Percentiles rank a stretch among this genome's conserved stretches.
phyloP scores from a whole-genome alignment of 2,888 invertebrate genomes.

The Odontocolon sp. region DNA sequence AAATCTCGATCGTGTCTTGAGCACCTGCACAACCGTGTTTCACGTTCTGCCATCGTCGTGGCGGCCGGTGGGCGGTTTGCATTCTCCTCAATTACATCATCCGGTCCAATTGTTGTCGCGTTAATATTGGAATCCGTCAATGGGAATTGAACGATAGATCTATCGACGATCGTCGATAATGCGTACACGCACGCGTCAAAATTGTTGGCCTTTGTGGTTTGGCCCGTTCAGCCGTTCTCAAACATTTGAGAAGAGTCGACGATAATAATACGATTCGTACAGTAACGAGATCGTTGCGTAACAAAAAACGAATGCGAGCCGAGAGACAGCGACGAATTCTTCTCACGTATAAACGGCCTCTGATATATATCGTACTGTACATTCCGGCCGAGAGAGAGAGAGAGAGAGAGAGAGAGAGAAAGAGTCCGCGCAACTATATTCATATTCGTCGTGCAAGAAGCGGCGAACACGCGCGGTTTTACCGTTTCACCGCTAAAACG shows the following conservation, averaged over 20 bases:
- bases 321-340: conserved; percentile 33
- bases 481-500: conserved; percentile 45
- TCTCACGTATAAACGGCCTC: conserved; percentile 39
- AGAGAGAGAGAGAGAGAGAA: neutral
- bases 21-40: no score
- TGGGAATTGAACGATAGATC: no score
- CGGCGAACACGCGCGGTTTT: conserved; percentile 14
- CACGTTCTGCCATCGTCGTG: no score
- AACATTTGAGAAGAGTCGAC: no score
- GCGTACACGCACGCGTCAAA: neutral
- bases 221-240: no score
- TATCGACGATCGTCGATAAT: no score
- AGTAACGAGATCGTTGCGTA: conserved; percentile 43
- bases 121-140: no score
- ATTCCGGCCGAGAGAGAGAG: neutral
- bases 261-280: conserved; percentile 20
- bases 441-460: neutral
- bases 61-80: no score
- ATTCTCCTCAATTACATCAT: no score
- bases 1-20: no score
- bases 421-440: no score
- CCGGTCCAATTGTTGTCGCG: no score
- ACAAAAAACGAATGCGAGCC: neutral
- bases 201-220: neutral
- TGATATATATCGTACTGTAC: neutral